Evolutionary conservation across 2,888 invertebrate species (phyloP).

Genomic region (Panzeria rudis): DNA sequence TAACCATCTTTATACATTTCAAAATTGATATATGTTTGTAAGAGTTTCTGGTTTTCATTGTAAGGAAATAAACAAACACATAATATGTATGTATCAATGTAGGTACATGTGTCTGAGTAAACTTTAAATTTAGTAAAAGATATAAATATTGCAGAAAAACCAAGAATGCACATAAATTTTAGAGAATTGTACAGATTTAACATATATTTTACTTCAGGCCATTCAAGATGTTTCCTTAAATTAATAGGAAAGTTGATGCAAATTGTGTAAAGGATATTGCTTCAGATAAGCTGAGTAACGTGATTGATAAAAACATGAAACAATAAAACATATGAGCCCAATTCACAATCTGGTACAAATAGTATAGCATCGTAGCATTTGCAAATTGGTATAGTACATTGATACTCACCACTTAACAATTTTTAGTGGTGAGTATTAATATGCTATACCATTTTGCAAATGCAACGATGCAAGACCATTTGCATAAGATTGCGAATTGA

Average conservation of each 20-base stretch:
- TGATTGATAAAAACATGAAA: no score
- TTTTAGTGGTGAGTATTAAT: no score
- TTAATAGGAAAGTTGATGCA: not conserved
- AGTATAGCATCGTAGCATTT: no score
- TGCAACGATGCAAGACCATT: no score
- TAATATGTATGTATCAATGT: no score
- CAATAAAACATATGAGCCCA: no score
- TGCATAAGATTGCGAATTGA: no score
- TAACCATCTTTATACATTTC: not conserved
- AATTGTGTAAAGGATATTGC: not conserved
- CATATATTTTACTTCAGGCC: conserved; percentile 7
- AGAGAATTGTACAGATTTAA: conserved; percentile 42
- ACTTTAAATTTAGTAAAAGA: conserved; percentile 32
- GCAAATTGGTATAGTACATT: no score
- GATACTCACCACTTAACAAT: no score
- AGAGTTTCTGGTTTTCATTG: not conserved
- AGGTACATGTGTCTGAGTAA: not conserved
- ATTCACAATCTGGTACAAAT: no score
- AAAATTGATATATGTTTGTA: not conserved
- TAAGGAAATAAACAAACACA: not conserved
- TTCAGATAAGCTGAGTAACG: not conserved
- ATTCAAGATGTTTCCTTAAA: conserved; percentile 8
- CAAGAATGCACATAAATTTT: conserved; percentile 48
- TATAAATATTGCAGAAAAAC: conserved; percentile 38
- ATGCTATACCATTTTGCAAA: no score